Evolutionary conservation across 2,888 invertebrate species (phyloP), one percentile per base, ranked within the genome.

Genomic region (Gasteruption jaculator): DNA sequence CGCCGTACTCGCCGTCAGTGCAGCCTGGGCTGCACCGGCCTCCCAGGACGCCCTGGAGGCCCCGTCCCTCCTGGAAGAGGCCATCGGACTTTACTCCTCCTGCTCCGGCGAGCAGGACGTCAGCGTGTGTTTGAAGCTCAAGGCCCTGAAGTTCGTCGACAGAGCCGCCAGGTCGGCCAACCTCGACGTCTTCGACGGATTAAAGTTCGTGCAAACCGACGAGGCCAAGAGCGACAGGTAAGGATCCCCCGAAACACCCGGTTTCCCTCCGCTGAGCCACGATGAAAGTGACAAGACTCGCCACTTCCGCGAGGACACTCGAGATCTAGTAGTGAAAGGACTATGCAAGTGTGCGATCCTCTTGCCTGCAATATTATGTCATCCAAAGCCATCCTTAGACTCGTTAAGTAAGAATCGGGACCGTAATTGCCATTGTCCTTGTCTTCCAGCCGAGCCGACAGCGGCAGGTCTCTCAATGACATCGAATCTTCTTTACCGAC

Each of bases 91-190:
- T 26, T 71, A 70, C 49, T 49, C 61, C n/a, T 66, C 68, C 38
- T 90, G 90, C 74, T 77, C 83, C 50, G 56, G 55, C 10, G 79
- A 80, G 38, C 73, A 77, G 46, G 84, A 83, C 51, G 67, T 85
- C 20, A 75, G 82, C 3, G 80, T 84, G 49, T 91, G 90, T 60
- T 74, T 91, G 32, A 90, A 90, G 68, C 72, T 87, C 46, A 89
- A 87, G 68, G 73, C 90, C 34, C 77, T 88, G 4, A 79, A 84
- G 20, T 82, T 85, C 25, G 73, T 90, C 65, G 87, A 86, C 60
- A 81, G 85, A 60, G 81, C 82, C 33, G 79, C 84, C 15, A 77
- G 83, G 45, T 71, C 76, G 3, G 78, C 76, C 21, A 71, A 73
- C 51, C 69, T 75, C 53, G 62, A 65, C 33, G 46, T 75, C 41